These are phyloP conservation scores for Lasioglossum zephyrum DNA, from an alignment of 2,888 invertebrate genomes.

Conservation along the genomic window DNA sequence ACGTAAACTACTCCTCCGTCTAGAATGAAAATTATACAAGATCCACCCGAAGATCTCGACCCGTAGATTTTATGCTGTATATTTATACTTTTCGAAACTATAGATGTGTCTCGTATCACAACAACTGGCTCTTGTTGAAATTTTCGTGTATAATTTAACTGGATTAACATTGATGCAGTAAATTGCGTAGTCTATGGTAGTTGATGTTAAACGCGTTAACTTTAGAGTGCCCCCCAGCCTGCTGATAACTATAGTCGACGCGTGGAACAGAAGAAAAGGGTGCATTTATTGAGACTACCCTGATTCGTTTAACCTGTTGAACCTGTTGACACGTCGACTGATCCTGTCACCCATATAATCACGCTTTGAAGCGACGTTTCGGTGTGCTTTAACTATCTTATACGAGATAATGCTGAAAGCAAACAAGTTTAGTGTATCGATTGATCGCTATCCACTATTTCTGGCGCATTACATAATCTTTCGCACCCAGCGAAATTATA, in stretches of 20 bases:
- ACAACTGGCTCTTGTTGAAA: not conserved
- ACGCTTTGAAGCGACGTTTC: not conserved
- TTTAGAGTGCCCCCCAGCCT: not conserved
- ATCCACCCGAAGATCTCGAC: not conserved
- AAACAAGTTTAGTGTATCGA: not conserved
- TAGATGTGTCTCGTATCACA: not conserved
- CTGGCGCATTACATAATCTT: not conserved
- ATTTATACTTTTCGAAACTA: too few species aligned
- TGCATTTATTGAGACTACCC: not conserved
- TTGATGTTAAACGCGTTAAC: not conserved
- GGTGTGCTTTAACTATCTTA: not conserved
- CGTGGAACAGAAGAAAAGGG: not conserved
- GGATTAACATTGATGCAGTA: not conserved
- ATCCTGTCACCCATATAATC: not conserved
- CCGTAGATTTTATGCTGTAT: too few species aligned
- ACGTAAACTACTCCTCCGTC: not conserved
- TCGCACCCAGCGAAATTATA: not conserved
- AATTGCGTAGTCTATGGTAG: not conserved
- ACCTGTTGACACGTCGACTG: slow-evolving; percentile 1
- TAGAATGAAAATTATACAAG: not conserved
- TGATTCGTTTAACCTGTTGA: slow-evolving; percentile 11
- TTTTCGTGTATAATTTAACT: not conserved
- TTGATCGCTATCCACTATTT: not conserved
- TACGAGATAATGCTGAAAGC: not conserved
- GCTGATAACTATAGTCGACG: not conserved